phyloP scores from a whole-genome alignment of 2,797 vertebrate genomes.

The Prionace glauca region DNA sequence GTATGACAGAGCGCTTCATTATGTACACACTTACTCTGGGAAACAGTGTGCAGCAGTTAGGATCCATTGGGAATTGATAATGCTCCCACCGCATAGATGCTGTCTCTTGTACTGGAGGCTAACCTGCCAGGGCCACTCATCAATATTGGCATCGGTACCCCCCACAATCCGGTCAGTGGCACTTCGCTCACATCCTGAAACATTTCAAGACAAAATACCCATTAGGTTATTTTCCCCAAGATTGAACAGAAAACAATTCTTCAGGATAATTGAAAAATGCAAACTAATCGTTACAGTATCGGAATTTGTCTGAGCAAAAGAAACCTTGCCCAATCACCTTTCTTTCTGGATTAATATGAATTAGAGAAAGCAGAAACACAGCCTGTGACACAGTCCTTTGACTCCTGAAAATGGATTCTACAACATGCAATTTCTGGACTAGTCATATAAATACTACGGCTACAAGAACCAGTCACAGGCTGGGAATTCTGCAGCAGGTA shows the following conservation, averaged over 20 bases:
- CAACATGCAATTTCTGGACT: no score
- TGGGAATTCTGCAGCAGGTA: not conserved
- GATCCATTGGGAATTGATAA: constrained; percentile 1
- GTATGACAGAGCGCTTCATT: not conserved
- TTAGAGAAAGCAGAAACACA: not conserved
- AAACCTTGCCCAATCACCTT: not conserved
- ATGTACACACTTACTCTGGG: not conserved
- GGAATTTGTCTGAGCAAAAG: not conserved
- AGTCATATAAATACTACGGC: not conserved
- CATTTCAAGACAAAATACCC: not conserved
- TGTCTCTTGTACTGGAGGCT: constrained; percentile 12
- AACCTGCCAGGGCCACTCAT: constrained; percentile 34
- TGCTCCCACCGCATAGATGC: constrained; percentile 28
- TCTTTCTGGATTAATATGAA: not conserved
- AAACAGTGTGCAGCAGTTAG: constrained; percentile 12
- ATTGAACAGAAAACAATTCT: not conserved
- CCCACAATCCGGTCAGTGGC: constrained; percentile 16
- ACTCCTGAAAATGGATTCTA: no score
- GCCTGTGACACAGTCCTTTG: no score
- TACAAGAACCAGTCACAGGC: not conserved
- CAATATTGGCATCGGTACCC: not conserved
- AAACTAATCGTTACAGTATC: not conserved
- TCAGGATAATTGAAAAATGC: not conserved
- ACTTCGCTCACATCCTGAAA: not conserved
- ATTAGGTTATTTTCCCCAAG: no score